phyloP scores from a whole-genome alignment of 2,113 vertebrate species.

The Caloenas nicobarica region DNA sequence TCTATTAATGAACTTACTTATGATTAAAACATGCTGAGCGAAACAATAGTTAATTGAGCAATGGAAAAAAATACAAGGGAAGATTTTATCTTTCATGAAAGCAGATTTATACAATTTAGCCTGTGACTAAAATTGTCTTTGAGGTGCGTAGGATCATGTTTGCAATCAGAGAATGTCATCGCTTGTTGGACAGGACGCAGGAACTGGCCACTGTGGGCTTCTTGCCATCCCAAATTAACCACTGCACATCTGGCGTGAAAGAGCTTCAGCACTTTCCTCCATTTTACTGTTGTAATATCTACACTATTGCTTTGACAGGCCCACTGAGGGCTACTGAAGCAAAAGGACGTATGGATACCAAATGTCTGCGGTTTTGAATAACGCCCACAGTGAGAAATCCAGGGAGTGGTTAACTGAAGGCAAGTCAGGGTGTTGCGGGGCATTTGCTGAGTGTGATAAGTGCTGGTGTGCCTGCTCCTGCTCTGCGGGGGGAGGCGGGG shows the following conservation, averaged over 20 bases:
- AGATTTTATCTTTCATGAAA: conserved; percentile 60
- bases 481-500: background rate
- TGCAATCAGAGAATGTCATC: conserved; percentile 38
- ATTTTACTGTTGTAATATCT: background rate
- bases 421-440: background rate
- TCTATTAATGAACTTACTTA: conserved; percentile 57
- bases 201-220: conserved; percentile 37
- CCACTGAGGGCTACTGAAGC: background rate
- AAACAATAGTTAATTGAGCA: conserved; percentile 67
- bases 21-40: conserved; percentile 48
- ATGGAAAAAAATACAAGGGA: conserved; percentile 50
- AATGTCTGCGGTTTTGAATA: background rate
- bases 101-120: conserved; percentile 37
- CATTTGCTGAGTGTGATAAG: background rate
- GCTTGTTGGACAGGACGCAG: conserved; percentile 58
- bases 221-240: conserved; percentile 30
- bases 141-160: conserved; percentile 42
- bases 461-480: background rate
- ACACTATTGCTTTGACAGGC: background rate
- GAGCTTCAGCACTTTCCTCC: background rate
- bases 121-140: conserved; percentile 35
- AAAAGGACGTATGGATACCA: rapidly evolving
- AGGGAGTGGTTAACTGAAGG: background rate
- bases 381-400: background rate
- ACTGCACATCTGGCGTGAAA: background rate